phyloP scores from a whole-genome alignment of 2,113 vertebrate species.

The Melanotaenia duboulayi region DNA sequence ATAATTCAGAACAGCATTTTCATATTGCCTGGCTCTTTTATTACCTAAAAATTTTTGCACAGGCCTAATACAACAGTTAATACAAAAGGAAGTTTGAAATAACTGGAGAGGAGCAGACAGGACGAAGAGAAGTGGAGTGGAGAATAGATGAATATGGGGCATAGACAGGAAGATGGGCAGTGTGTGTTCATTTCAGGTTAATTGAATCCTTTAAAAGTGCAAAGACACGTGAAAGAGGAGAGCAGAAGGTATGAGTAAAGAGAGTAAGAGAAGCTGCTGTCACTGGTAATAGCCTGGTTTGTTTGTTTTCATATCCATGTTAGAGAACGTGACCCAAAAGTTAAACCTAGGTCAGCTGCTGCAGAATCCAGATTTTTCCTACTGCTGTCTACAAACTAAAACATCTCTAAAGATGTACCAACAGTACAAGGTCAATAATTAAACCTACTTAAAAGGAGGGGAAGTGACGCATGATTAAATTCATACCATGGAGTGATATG shows the following conservation, averaged over 20 bases:
- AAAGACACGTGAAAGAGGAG: slow-evolving; percentile 62
- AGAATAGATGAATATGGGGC: slow-evolving; percentile 44
- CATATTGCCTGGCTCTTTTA: background rate
- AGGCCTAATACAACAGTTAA: slow-evolving; percentile 35
- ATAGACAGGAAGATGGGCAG: slow-evolving; percentile 45
- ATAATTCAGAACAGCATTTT: background rate
- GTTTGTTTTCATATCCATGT: slow-evolving; percentile 72
- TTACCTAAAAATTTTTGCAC: slow-evolving; percentile 22
- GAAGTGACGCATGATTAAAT: too few species aligned
- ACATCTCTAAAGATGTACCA: slow-evolving; percentile 19
- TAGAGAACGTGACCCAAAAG: slow-evolving; percentile 67
- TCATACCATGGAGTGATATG: too few species aligned
- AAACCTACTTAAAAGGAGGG: slow-evolving; percentile 13
- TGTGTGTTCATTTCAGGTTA: slow-evolving; percentile 69
- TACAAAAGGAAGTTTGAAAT: slow-evolving; percentile 28
- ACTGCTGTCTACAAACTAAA: slow-evolving; percentile 36
- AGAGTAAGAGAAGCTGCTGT: slow-evolving; percentile 37
- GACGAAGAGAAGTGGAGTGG: slow-evolving; percentile 44
- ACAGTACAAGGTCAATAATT: slow-evolving; percentile 14
- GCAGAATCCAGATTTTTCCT: slow-evolving; percentile 35
- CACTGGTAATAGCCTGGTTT: slow-evolving; percentile 66
- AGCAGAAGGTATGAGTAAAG: slow-evolving; percentile 38
- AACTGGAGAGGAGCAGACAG: slow-evolving; percentile 9
- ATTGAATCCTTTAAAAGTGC: slow-evolving; percentile 74
- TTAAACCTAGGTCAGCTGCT: slow-evolving; percentile 54